Evolutionary conservation across 2,888 invertebrate genomes (phyloP).

Genomic region (Leucozona laternaria): DNA sequence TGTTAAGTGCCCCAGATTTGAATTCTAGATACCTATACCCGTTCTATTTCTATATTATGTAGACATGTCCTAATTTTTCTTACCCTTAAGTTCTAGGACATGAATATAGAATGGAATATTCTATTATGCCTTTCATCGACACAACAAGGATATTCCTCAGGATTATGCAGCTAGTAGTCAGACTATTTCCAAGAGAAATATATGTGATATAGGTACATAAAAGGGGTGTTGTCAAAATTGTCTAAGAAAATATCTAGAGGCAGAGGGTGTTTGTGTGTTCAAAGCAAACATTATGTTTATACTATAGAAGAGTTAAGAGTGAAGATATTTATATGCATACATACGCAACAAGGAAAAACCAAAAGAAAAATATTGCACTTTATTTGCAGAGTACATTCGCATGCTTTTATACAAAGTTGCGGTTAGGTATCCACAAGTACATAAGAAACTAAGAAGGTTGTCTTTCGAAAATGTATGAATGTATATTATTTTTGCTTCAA

Average conservation of each 20-base stretch:
- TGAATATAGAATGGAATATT: slow-evolving; percentile 31
- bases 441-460: slow-evolving; percentile 20
- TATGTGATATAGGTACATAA: not conserved
- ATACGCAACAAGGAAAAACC: not conserved
- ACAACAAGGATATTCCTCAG: not conserved
- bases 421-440: slow-evolving; percentile 16
- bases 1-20: slow-evolving; percentile 30
- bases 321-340: not conserved
- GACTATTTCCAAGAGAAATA: slow-evolving; percentile 16
- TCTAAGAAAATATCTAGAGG: slow-evolving; percentile 31
- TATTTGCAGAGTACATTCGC: slow-evolving; percentile 28
- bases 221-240: slow-evolving; percentile 29
- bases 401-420: slow-evolving; percentile 19
- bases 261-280: not conserved
- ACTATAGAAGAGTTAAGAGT: not conserved
- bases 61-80: slow-evolving; percentile 5
- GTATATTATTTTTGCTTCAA: not conserved
- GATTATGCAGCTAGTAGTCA: not conserved
- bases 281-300: slow-evolving; percentile 20
- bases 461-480: slow-evolving; percentile 4
- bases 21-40: not conserved
- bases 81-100: slow-evolving; percentile 32
- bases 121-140: slow-evolving; percentile 22
- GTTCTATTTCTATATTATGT: no score
- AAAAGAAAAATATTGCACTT: slow-evolving; percentile 40